Conservation (phyloP, 2,888 invertebrate genomes). For the Calameuta filiformis region DNA sequence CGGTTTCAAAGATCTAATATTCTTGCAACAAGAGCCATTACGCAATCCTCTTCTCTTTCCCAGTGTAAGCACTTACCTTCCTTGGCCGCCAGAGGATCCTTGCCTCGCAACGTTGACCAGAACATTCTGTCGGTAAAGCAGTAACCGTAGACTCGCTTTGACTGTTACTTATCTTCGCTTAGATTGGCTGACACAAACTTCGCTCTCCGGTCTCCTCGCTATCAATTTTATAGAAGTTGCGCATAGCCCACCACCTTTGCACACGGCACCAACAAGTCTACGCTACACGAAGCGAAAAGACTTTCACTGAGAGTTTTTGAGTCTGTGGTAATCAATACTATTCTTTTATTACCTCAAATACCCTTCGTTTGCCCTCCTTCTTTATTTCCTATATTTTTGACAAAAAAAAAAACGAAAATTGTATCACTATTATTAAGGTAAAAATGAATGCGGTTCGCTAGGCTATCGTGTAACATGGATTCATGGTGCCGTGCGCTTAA, state of each 20-base stretch:
- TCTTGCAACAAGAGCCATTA: background rate
- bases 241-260: slow-evolving; percentile 31
- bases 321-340: background rate
- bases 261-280: slow-evolving; percentile 35
- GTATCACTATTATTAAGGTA: background rate
- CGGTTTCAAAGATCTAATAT: background rate
- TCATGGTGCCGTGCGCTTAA: slow-evolving; percentile 37
- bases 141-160: background rate
- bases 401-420: background rate
- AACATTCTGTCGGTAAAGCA: slow-evolving; percentile 40
- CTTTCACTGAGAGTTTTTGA: background rate
- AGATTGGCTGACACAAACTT: slow-evolving; percentile 22
- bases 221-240: slow-evolving; percentile 40
- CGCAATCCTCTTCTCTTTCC: background rate
- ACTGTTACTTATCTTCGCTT: slow-evolving; percentile 18
- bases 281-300: slow-evolving; percentile 10
- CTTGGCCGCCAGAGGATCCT: slow-evolving; percentile 38
- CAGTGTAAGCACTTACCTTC: slow-evolving; percentile 33
- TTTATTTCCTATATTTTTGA: background rate
- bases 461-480: slow-evolving; percentile 16
- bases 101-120: slow-evolving; percentile 46
- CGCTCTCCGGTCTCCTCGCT: slow-evolving; percentile 18
- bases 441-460: background rate
- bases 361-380: background rate
- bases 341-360: background rate